phyloP scores from a whole-genome alignment of 2,797 vertebrate genomes.

The Intellagama lesueurii region DNA sequence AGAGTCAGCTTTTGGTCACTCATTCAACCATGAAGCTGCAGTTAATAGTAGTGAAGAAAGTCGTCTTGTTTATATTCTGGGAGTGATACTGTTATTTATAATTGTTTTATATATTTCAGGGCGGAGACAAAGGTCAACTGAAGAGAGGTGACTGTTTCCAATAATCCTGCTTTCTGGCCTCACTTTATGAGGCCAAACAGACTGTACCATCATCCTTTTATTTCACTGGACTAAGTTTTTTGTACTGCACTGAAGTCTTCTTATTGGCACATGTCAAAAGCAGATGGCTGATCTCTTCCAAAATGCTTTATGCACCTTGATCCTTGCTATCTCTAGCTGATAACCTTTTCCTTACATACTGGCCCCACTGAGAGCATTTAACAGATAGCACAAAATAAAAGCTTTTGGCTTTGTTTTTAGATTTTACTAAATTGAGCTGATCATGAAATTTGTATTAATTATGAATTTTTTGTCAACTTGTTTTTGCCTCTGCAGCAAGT shows the following conservation, averaged over 20 bases:
- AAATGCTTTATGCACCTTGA: neutral
- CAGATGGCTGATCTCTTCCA: neutral
- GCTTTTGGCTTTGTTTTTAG: constrained; percentile 5
- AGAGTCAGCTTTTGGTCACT: no score
- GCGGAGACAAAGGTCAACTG: neutral
- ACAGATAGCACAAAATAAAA: constrained; percentile 13
- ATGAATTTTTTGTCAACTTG: accelerated
- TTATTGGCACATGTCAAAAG: neutral
- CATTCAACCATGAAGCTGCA: no score
- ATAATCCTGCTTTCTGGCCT: neutral
- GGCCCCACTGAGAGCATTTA: accelerated
- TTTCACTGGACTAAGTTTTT: neutral
- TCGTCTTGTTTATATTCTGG: neutral
- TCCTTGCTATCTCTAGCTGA: neutral
- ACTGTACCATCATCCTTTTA: constrained; percentile 7
- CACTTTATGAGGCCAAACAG: neutral
- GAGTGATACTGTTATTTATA: neutral
- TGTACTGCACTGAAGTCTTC: neutral
- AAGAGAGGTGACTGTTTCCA: neutral
- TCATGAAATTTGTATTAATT: neutral
- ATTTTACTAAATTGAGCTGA: constrained; percentile 9
- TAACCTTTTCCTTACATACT: neutral
- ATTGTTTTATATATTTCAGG: neutral
- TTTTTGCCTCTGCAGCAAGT: neutral
- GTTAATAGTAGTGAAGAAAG: neutral